Evolutionary conservation across 2,113 vertebrate species (phyloP).

Genomic region (Esox niger): DNA sequence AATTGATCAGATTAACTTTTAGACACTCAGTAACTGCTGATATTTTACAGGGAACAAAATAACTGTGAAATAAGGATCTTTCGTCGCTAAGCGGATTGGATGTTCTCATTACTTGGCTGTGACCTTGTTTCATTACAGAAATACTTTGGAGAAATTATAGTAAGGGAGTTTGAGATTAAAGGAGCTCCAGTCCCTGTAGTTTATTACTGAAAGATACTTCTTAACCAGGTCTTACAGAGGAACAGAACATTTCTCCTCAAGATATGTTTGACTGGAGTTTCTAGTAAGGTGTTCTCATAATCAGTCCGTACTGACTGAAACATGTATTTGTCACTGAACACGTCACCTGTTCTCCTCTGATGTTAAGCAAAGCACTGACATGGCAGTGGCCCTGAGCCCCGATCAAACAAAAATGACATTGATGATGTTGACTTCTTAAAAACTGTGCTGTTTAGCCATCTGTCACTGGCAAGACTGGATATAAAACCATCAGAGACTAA

Average conservation of each 20-base stretch:
- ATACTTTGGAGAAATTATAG: conserved; percentile 27
- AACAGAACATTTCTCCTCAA: conserved; percentile 36
- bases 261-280: conserved; percentile 41
- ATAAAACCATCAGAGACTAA: no score
- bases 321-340: not conserved
- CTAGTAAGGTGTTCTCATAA: conserved; percentile 39
- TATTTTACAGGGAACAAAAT: conserved; percentile 37
- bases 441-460: no score
- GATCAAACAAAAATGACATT: no score
- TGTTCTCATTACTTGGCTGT: conserved; percentile 25
- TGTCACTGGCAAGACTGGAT: no score
- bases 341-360: not conserved
- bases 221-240: conserved; percentile 18
- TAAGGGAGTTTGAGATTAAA: conserved; percentile 38
- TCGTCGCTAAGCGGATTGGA: conserved; percentile 30
- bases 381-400: no score
- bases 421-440: no score
- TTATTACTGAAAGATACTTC: conserved; percentile 23
- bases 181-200: conserved; percentile 8
- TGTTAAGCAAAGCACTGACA: no score
- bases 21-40: conserved; percentile 28
- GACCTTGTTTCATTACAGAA: conserved; percentile 40
- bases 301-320: conserved; percentile 1
- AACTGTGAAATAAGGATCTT: conserved; percentile 21
- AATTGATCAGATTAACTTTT: conserved; percentile 38